Percentiles rank a stretch among this genome's conserved stretches.
These are phyloP conservation scores for Silurus glanis DNA, from an alignment of 2,113 vertebrate genomes.

Conservation along the genomic window DNA sequence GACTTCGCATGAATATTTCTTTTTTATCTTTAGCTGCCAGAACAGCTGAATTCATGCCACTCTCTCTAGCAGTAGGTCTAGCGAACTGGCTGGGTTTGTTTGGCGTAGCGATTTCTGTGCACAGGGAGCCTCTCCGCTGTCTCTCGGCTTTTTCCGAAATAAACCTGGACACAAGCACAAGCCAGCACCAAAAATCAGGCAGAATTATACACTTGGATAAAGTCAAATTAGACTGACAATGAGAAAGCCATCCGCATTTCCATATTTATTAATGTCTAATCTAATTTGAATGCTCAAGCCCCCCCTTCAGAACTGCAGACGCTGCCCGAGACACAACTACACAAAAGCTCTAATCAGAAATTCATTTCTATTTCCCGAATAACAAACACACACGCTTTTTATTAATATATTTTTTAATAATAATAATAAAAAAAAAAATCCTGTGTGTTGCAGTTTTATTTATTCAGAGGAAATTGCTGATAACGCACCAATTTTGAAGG, in stretches of 20 bases:
- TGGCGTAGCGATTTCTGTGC: background rate
- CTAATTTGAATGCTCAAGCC: slow-evolving; percentile 51
- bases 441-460: slow-evolving; percentile 20
- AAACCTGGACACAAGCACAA: slow-evolving; percentile 42
- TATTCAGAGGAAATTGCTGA: slow-evolving; percentile 8
- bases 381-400: slow-evolving; percentile 49
- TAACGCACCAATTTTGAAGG: slow-evolving; percentile 25
- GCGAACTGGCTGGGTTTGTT: background rate
- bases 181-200: slow-evolving; percentile 44
- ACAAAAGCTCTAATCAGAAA: slow-evolving; percentile 54
- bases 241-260: slow-evolving; percentile 45
- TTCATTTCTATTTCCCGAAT: slow-evolving; percentile 50
- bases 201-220: slow-evolving; percentile 54
- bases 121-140: slow-evolving; percentile 2
- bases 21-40: background rate
- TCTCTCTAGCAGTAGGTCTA: background rate
- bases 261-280: slow-evolving; percentile 59
- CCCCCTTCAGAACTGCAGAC: slow-evolving; percentile 29
- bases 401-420: slow-evolving; percentile 3
- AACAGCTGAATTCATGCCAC: slow-evolving; percentile 15
- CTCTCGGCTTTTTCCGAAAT: slow-evolving; percentile 17
- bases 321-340: slow-evolving; percentile 43
- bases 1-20: background rate
- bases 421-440: slow-evolving; percentile 17
- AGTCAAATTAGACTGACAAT: slow-evolving; percentile 47